phyloP scores from a whole-genome alignment of 2,888 invertebrate genomes.

The Melitaea athalia region DNA sequence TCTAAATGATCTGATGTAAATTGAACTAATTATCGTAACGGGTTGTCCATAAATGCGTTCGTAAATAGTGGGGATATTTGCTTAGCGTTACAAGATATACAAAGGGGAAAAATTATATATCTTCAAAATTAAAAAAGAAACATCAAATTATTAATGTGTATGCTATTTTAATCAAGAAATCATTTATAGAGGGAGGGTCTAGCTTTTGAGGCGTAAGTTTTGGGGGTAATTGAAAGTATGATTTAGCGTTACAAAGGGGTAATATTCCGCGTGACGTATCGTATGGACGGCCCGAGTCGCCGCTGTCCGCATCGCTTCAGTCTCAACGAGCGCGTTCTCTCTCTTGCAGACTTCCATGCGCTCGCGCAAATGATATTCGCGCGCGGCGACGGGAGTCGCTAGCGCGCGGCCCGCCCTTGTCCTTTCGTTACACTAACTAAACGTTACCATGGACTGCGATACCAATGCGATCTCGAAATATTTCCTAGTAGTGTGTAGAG shows the following conservation, averaged over 20 bases:
- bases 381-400: constrained; percentile 82
- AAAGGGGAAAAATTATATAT: too few relatives aligned
- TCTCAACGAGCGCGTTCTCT: constrained; percentile 65
- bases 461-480: constrained; percentile 59
- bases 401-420: constrained; percentile 71
- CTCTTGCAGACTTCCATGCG: constrained; percentile 89
- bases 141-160: too few relatives aligned
- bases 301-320: constrained; percentile 48
- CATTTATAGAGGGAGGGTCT: too few relatives aligned
- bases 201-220: too few relatives aligned
- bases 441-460: constrained; percentile 67
- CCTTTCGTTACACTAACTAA: constrained; percentile 68
- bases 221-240: too few relatives aligned
- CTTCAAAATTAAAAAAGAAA: too few relatives aligned
- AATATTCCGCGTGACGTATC: background rate
- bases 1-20: background rate
- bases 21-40: background rate
- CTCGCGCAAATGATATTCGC: constrained; percentile 88
- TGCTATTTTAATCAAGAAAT: too few relatives aligned
- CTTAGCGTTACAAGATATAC: too few relatives aligned
- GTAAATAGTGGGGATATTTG: too few relatives aligned
- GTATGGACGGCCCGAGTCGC: background rate
- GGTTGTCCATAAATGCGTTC: too few relatives aligned
- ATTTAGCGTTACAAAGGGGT: too few relatives aligned
- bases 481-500: constrained; percentile 68